phyloP scores from a whole-genome alignment of 2,888 invertebrate genomes.

The Tetragonula carbonaria region DNA sequence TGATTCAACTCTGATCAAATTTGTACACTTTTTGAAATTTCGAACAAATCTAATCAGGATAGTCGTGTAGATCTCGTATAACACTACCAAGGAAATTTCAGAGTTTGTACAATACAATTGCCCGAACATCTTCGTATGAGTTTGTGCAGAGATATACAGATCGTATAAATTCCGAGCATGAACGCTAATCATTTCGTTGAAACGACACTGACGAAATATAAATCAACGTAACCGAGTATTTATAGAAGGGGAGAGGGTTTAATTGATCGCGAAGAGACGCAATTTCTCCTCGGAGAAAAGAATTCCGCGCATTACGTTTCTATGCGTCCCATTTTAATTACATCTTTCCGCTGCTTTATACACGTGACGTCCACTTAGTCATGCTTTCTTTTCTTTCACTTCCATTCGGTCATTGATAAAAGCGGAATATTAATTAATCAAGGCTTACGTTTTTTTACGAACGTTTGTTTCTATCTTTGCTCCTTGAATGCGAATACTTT shows the following conservation, averaged over 20 bases:
- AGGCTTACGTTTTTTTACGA: not conserved
- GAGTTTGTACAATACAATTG: too few relatives aligned
- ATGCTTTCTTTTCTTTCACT: conserved; percentile 30
- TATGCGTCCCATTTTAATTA: conserved; percentile 46
- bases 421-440: conserved; percentile 40
- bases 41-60: too few relatives aligned
- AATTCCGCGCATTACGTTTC: conserved; percentile 19
- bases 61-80: too few relatives aligned
- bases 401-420: conserved; percentile 23
- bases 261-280: conserved; percentile 7
- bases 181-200: conserved; percentile 27
- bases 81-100: too few relatives aligned
- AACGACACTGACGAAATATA: conserved; percentile 20
- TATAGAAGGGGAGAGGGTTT: not conserved
- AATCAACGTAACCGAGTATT: conserved; percentile 18
- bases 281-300: conserved; percentile 13
- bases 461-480: not conserved
- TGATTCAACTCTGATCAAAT: too few relatives aligned
- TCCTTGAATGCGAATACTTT: not conserved
- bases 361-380: conserved; percentile 32
- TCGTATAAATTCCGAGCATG: not conserved
- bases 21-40: too few relatives aligned
- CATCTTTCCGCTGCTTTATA: conserved; percentile 34
- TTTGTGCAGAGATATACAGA: too few relatives aligned
- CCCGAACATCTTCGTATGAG: too few relatives aligned